These are phyloP conservation scores for Zaprionus camerounensis DNA, from an alignment of 1,140 invertebrate species.

Conservation along the genomic window DNA sequence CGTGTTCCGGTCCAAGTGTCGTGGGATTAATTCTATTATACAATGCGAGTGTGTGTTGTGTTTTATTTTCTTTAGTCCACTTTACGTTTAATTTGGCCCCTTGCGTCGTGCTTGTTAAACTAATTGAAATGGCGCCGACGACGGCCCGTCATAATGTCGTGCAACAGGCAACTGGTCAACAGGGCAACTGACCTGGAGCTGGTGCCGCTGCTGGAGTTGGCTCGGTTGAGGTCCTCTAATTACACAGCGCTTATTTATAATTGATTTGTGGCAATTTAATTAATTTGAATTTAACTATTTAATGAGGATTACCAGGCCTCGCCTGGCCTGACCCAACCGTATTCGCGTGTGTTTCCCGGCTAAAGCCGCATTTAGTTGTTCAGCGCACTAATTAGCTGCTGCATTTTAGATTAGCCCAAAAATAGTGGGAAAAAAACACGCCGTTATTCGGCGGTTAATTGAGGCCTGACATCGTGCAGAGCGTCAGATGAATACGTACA, in stretches of 20 bases:
- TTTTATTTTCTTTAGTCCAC: slow-evolving; percentile 35
- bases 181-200: slow-evolving; percentile 20
- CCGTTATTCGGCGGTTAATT: slow-evolving; percentile 45
- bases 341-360: slow-evolving; percentile 50
- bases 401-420: slow-evolving; percentile 75
- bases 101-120: slow-evolving; percentile 63
- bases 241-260: slow-evolving; percentile 79
- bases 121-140: slow-evolving; percentile 67
- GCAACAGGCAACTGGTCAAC: slow-evolving; percentile 58
- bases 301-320: slow-evolving; percentile 73
- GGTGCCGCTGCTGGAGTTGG: slow-evolving; percentile 18
- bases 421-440: neutral
- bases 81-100: slow-evolving; percentile 65
- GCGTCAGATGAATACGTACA: slow-evolving; percentile 11
- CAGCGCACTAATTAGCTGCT: slow-evolving; percentile 73
- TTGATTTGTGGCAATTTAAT: slow-evolving; percentile 82
- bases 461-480: slow-evolving; percentile 32
- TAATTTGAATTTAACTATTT: slow-evolving; percentile 83
- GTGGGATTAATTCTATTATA: slow-evolving; percentile 71
- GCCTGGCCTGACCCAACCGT: slow-evolving; percentile 22
- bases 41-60: slow-evolving; percentile 21
- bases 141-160: slow-evolving; percentile 57
- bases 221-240: slow-evolving; percentile 74
- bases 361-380: slow-evolving; percentile 77
- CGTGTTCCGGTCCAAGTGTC: slow-evolving; percentile 41